Percentiles rank a stretch among this genome's conserved stretches.
These are phyloP conservation scores for Menura novaehollandiae DNA, from an alignment of 2,113 vertebrate species.

Conservation along the genomic window DNA sequence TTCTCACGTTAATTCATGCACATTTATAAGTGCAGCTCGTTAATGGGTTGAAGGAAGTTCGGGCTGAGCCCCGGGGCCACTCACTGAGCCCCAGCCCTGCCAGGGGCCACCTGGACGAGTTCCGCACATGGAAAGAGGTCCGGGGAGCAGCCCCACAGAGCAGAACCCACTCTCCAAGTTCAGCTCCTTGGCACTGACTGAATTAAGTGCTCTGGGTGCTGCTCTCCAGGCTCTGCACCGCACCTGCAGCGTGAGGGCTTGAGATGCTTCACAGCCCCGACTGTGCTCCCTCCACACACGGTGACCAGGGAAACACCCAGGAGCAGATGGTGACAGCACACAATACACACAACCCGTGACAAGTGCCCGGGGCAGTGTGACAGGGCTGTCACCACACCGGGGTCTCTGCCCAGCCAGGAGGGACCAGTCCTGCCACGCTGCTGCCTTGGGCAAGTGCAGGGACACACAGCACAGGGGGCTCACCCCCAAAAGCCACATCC, in stretches of 20 bases:
- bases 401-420: not conserved
- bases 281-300: fast-evolving
- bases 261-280: not conserved
- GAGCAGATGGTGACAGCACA: fast-evolving
- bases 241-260: fast-evolving
- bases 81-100: not conserved
- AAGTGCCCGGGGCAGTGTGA: fast-evolving
- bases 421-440: not conserved
- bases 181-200: not conserved
- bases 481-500: not conserved
- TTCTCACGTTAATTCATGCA: not conserved
- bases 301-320: not conserved
- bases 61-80: not conserved
- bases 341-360: not conserved
- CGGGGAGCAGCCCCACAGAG: fast-evolving
- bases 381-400: fast-evolving
- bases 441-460: not conserved
- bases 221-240: not conserved
- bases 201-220: fast-evolving
- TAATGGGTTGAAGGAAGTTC: not conserved
- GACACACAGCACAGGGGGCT: fast-evolving
- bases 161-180: not conserved
- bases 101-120: not conserved
- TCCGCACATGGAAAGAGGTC: fast-evolving
- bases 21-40: not conserved